Evolutionary conservation across 2,113 vertebrate genomes (phyloP), one percentile per base, ranked within the genome.

Genomic region (Myotis yumanensis): DNA sequence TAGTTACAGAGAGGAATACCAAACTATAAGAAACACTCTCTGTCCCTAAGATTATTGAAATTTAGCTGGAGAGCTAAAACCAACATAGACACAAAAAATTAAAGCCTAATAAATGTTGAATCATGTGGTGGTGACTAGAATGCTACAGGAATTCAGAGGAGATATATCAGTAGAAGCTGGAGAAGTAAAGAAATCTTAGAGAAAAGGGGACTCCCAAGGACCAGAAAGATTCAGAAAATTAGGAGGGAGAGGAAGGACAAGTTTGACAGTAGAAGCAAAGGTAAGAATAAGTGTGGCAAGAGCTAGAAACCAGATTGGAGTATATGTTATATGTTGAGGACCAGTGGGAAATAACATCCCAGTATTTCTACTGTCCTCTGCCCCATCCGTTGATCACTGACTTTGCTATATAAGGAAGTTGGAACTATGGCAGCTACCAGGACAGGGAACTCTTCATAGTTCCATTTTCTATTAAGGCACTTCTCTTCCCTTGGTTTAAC

Each of bases 61-160:
- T 94, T 94, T 92, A 95, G 12, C 25, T 52, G n/a, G 77, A 80
- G 35, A 93, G 37, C 37, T 88, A 93, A 91, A 96, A 62, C 12
- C 15, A 72, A 30, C 22, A 79, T 59, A 35, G 5, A 52, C 11
- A 95, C 32, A 94, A 72, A 89, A 35, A 87, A 48, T 76, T 66
- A 81, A 40, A 92, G 43, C 28, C 73, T 52, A 76, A 75, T 89
- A 90, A 94, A 69, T 75, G 48, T 68, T 86, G 22, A 69, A 71
- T 20, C 11, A 7, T 68, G 32, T 85, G 62, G 20, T 89, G 7
- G 66, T 72, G 46, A 85, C 35, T 16, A 91, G 46, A 76, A 35
- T 84, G 73, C 62, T 89, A 12, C 25, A 86, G 57, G 43, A 92
- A 84, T 68, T 95, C 66, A 85, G 40, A 89, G 75, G 35, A 90